Percentiles rank a stretch among this genome's conserved stretches.
Evolutionary conservation across 2,888 invertebrate species (phyloP).

Genomic region (Hesperia comma): DNA sequence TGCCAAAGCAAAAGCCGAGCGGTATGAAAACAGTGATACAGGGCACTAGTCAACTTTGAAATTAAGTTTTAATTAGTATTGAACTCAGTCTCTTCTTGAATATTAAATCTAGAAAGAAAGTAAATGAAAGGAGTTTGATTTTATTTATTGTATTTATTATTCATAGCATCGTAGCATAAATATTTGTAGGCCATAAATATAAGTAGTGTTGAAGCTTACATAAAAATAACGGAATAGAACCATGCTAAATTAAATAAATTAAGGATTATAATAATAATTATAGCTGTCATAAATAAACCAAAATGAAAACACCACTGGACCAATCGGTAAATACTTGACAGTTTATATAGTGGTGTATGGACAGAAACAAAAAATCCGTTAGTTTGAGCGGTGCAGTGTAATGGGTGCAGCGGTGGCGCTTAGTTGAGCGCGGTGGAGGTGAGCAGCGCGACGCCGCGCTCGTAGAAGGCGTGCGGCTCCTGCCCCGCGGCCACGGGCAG

Average conservation of each 20-base stretch:
- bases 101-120: conserved; percentile 16
- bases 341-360: too few species aligned
- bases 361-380: too few species aligned
- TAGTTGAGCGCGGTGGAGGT: conserved; percentile 96
- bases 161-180: conserved; percentile 20
- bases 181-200: conserved; percentile 7
- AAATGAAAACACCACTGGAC: too few species aligned
- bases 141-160: conserved; percentile 20
- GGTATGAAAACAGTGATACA: conserved; percentile 71
- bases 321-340: too few species aligned
- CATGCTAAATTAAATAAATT: conserved; percentile 1
- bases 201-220: too few species aligned
- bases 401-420: neutral
- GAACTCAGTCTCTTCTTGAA: neutral
- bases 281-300: too few species aligned
- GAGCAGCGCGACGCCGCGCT: conserved; percentile 98
- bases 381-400: too few species aligned
- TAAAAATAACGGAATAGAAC: too few species aligned
- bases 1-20: conserved; percentile 75
- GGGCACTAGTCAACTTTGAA: conserved; percentile 70
- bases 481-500: conserved; percentile 95
- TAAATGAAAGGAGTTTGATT: conserved; percentile 20
- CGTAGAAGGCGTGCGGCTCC: conserved; percentile 98
- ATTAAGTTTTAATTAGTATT: conserved; percentile 38
- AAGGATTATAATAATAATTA: too few species aligned